Evolutionary conservation across 64 coral and sea anemone genomes (phyloP).

Genomic region (Pocillopora damicornis): DNA sequence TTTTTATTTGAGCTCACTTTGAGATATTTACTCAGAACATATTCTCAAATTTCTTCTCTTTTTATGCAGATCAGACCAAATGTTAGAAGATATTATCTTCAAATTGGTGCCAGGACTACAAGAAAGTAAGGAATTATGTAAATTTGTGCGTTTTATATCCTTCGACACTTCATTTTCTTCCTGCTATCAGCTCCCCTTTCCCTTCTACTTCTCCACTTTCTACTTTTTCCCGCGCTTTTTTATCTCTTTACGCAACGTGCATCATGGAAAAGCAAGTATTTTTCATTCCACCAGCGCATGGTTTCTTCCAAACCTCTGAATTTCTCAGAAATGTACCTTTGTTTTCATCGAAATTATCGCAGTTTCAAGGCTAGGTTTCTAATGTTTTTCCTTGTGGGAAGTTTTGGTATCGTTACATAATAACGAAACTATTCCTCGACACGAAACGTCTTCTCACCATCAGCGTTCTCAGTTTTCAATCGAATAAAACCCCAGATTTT

Average conservation of each 20-base stretch:
- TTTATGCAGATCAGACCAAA: slow-evolving; percentile 54
- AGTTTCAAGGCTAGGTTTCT: neutral
- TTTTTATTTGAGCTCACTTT: neutral
- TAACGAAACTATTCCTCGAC: neutral
- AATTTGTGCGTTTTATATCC: neutral
- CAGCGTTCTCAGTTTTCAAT: neutral
- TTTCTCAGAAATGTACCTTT: neutral
- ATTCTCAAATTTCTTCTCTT: neutral
- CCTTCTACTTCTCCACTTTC: neutral
- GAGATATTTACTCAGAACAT: neutral
- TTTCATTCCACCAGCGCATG: neutral
- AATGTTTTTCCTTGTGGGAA: neutral
- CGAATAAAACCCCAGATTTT: neutral
- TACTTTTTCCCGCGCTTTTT: neutral
- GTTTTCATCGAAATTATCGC: neutral
- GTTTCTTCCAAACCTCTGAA: neutral
- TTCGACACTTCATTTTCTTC: neutral
- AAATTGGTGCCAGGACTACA: slow-evolving; percentile 65
- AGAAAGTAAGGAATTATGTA: slow-evolving; percentile 30
- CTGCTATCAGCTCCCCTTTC: neutral
- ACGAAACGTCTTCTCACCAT: neutral
- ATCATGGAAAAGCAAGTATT: neutral
- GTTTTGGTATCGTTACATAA: neutral
- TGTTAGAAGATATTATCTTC: slow-evolving; percentile 62
- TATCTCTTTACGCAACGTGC: neutral